These are phyloP conservation scores for Loxodonta africana DNA, from an alignment of 2,113 vertebrate genomes.

Conservation along the genomic window DNA sequence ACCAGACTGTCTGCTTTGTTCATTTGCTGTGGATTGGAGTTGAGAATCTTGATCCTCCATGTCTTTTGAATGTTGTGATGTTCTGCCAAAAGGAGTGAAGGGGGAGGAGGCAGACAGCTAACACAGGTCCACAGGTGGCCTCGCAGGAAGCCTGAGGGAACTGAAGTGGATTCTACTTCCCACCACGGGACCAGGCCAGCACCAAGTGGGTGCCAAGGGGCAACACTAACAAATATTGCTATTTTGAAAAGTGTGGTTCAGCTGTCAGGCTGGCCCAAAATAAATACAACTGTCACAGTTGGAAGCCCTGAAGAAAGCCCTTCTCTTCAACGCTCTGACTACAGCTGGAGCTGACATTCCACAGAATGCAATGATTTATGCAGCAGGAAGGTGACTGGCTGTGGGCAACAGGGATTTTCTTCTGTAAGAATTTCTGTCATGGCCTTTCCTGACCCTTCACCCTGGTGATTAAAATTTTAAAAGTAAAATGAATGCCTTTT, in stretches of 20 bases:
- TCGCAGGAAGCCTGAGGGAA: not conserved
- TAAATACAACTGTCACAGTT: constrained; percentile 35
- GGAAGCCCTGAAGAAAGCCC: constrained; percentile 55
- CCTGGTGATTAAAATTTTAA: constrained; percentile 71
- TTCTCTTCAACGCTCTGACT: constrained; percentile 38
- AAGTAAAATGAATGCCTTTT: constrained; percentile 75
- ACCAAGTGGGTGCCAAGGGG: not conserved
- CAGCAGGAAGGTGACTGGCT: constrained; percentile 37
- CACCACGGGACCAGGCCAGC: not conserved
- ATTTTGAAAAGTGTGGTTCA: constrained; percentile 62
- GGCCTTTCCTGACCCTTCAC: constrained; percentile 74
- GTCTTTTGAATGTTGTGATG: not conserved
- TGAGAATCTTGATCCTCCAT: not conserved
- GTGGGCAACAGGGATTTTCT: constrained; percentile 53
- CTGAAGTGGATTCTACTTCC: not conserved
- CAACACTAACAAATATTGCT: not conserved
- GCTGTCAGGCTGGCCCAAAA: constrained; percentile 37
- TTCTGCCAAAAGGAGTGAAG: not conserved
- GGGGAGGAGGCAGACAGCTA: not conserved
- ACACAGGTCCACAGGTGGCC: not conserved
- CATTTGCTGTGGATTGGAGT: not conserved
- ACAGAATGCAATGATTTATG: constrained; percentile 21
- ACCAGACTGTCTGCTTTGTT: not conserved
- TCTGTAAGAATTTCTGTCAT: constrained; percentile 54
- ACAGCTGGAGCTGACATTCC: constrained; percentile 30